Conservation (phyloP, 2,113 vertebrate genomes). For the Mugil cephalus region DNA sequence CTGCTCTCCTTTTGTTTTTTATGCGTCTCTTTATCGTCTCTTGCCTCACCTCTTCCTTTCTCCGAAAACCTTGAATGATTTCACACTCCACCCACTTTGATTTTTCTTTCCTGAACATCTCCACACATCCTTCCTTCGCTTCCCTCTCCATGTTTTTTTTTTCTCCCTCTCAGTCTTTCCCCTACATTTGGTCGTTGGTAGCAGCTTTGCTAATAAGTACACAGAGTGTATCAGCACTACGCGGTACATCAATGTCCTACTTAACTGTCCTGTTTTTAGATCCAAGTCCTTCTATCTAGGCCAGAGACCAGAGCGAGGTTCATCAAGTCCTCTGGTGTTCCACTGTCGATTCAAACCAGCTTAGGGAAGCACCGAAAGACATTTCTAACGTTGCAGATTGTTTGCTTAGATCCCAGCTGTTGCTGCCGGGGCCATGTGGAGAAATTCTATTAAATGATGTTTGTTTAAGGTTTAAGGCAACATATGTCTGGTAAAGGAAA, state of each 20-base stretch:
- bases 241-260: conserved; percentile 60
- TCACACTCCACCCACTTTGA: background rate
- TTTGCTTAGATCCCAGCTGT: conserved; percentile 12
- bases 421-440: background rate
- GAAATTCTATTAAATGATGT: background rate
- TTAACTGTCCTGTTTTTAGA: conserved; percentile 68
- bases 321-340: conserved; percentile 17
- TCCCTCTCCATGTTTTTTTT: background rate
- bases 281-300: conserved; percentile 63
- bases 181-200: conserved; percentile 12
- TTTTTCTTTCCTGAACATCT: conserved; percentile 16
- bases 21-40: background rate
- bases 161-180: background rate
- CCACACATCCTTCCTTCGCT: background rate
- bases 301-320: conserved; percentile 54
- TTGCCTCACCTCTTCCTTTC: conserved; percentile 10
- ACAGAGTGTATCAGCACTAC: conserved; percentile 24
- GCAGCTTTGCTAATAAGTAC: conserved; percentile 40
- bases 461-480: conserved; percentile 7
- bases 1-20: background rate
- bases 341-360: background rate
- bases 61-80: conserved; percentile 1
- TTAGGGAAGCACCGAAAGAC: conserved; percentile 2
- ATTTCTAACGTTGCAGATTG: background rate
- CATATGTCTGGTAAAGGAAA: conserved; percentile 4